Conservation (phyloP, 2,113 vertebrate genomes). For the Odocoileus hemionus region DNA sequence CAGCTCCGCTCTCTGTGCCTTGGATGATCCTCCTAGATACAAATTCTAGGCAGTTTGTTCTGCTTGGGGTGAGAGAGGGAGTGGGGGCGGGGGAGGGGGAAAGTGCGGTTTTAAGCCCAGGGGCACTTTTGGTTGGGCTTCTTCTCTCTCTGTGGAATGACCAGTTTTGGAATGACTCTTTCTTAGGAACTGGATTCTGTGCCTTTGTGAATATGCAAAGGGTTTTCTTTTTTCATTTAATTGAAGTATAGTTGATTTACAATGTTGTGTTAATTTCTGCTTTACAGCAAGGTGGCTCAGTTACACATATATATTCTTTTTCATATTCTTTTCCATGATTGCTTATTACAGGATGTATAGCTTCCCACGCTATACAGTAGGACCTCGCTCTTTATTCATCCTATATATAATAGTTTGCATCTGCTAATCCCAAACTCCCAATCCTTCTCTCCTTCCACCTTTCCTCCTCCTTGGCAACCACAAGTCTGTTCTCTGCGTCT, state of each 20-base stretch:
- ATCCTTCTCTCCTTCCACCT: background rate
- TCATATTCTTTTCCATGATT: background rate
- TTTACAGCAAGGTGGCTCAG: background rate
- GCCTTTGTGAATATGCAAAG: background rate
- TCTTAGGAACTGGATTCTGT: background rate
- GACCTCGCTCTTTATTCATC: background rate
- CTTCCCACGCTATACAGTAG: background rate
- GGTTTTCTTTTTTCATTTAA: background rate
- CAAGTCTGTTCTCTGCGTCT: background rate
- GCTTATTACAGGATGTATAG: background rate
- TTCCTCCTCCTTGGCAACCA: background rate
- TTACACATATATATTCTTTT: background rate
- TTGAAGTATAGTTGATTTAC: background rate
- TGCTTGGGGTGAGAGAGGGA: no score
- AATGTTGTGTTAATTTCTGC: background rate
- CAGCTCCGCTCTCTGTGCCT: background rate
- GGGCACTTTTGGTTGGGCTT: background rate
- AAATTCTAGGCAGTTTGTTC: background rate
- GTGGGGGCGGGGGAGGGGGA: background rate
- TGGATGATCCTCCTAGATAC: background rate
- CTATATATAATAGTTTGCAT: background rate
- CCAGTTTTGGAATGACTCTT: background rate
- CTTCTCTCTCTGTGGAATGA: background rate
- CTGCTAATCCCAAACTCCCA: background rate
- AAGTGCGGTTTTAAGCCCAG: background rate